phyloP scores from a whole-genome alignment of 1,140 invertebrate species.

The Monochamus saltuarius region DNA sequence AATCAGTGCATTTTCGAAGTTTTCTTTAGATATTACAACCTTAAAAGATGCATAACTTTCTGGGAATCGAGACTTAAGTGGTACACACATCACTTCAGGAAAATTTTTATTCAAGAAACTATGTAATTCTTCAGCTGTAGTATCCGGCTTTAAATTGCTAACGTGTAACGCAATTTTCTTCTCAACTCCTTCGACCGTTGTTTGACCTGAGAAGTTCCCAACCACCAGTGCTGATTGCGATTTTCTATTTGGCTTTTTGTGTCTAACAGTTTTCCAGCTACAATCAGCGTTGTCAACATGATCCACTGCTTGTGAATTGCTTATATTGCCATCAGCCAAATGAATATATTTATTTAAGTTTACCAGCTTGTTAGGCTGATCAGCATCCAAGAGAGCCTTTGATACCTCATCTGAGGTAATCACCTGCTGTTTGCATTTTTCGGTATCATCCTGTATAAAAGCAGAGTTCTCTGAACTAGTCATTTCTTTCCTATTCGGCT shows the following conservation, averaged over 20 bases:
- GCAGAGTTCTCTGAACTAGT: too few species aligned
- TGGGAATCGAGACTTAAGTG: constrained; percentile 1
- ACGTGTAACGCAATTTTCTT: constrained; percentile 1
- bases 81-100: constrained; percentile 1
- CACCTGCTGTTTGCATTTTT: too few species aligned
- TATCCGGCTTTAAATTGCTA: background rate
- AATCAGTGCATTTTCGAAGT: background rate
- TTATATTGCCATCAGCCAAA: too few species aligned
- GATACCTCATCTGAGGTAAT: too few species aligned
- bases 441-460: too few species aligned
- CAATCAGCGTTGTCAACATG: too few species aligned
- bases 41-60: constrained; percentile 15
- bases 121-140: background rate
- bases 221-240: background rate
- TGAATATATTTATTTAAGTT: too few species aligned
- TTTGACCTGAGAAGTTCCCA: background rate
- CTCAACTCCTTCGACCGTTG: background rate
- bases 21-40: background rate
- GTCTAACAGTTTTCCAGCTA: background rate
- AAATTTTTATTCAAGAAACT: constrained; percentile 2
- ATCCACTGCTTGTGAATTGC: too few species aligned
- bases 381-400: too few species aligned
- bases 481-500: too few species aligned
- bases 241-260: background rate
- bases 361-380: too few species aligned